Evolutionary conservation across 1,140 invertebrate genomes (phyloP), one percentile per base, ranked within the genome.

Genomic region (Bombus soroeensis): DNA sequence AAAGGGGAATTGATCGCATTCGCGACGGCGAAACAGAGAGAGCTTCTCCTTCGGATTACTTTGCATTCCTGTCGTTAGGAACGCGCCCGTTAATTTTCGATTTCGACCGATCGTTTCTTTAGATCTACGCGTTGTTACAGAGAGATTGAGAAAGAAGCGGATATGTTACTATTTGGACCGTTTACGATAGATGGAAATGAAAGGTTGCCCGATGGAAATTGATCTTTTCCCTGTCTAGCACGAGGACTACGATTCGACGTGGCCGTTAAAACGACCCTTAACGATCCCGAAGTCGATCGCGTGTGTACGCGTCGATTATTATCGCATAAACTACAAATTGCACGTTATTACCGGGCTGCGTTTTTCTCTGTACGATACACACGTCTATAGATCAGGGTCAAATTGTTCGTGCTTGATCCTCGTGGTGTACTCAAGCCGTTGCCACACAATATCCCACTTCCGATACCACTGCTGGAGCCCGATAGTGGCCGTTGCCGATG

Each of bases 1-100:
- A 85, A 70, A 81, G 78, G 66, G 66, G 84, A 87, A 81, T 85
- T 81, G 84, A 85, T 85, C 84, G 84, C 72, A 72, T 74, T 85
- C 83, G 83, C 78, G 83, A 81, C 71, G 70, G 71, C 59, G 79
- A 59, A 41, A 83, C 22, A 68, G 70, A 85, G 73, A 84, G 84
- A 77, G 18, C n/a, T 18, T 57, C 47, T 37, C 74, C 76, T 47
- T 71, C 47, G 73, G 81, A 66, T 79, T 75, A 86, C 79, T 86
- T 84, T 68, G 87, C 80, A 34, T 82, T 86, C 64, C n/a, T 25
- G 22, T 84, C 75, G n/a, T 43, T 73, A 9, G 12, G 43, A 81
- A 81, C 47, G 68, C 47, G 47, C 18, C 6, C 79, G 68, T 83
- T 68, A 76, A 83, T 83, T 83, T 66, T 75, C 41, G 47, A 71